Evolutionary conservation across 2,113 vertebrate genomes (phyloP), one percentile per base, ranked within the genome.

Genomic region (Megaleporinus macrocephalus): DNA sequence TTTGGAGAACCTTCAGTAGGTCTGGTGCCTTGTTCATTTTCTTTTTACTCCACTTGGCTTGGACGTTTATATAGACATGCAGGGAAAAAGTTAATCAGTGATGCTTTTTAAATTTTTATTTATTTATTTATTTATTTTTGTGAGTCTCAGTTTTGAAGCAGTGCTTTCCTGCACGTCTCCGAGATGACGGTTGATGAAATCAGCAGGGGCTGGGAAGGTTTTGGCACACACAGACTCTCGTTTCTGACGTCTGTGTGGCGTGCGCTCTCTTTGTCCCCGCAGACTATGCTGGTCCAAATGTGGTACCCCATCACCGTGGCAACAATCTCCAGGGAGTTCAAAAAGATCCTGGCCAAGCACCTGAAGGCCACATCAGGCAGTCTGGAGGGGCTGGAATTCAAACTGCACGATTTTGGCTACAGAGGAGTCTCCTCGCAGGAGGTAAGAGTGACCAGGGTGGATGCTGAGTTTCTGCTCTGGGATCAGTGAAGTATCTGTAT

Each of bases 251-350:
- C 36, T 20, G 29, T 68, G n/a, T 36, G 62, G 11, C 55, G 26
- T 80, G 44, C 71, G 29, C 61, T 75, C 61, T 75, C 26, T 70
- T 71, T 79, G n/a, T 80, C 24, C 61, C 36, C 20, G 13, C 61
- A 94, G 94, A 94, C 93, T 12, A 92, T 94, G 91, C 87, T 95
- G 82, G 88, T 95, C 44, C 93, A 94, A 90, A 92, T 94, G 91
- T 95, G 93, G 94, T 95, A 94, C 72, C 94, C 94, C 30, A 94
- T 94, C 85, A 95, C 93, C 4, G 93, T 95, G 24, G 93, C 93
- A 33, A 94, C 94, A 30, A 79, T 94, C 57, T 94, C 93, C 82
- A 89, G 93, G 80, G 93, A 94, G 87, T 94, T 93, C 69, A 95
- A 95, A 88, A 94, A 94, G 91, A 93, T 93, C 83, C 83, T 94